These are phyloP conservation scores for Latrodectus hesperus DNA, from an alignment of 2,888 invertebrate genomes.

Conservation along the genomic window DNA sequence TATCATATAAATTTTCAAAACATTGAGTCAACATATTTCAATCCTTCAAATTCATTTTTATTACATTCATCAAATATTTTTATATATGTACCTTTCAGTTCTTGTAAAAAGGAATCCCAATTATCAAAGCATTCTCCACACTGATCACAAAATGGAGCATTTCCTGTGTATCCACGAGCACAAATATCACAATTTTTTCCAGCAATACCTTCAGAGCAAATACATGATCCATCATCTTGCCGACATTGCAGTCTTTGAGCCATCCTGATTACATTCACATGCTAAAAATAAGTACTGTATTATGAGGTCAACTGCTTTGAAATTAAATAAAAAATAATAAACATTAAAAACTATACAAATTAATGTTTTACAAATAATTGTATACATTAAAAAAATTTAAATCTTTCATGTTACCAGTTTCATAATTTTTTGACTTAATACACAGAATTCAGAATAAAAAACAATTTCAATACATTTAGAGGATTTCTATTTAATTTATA, in stretches of 20 bases:
- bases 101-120: conserved; percentile 92
- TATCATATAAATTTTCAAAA: too few relatives aligned
- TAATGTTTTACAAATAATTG: not conserved
- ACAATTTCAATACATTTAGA: not conserved
- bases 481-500: too few relatives aligned
- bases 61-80: too few relatives aligned
- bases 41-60: too few relatives aligned
- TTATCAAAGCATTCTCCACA: conserved; percentile 99
- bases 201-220: conserved; percentile 93
- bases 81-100: conserved; percentile 78
- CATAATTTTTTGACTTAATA: not conserved
- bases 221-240: conserved; percentile 91
- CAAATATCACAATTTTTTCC: conserved; percentile 95
- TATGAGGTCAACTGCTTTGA: not conserved
- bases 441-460: not conserved
- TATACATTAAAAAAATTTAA: not conserved
- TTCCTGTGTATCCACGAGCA: conserved; percentile 92
- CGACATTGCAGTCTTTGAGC: conserved; percentile 93
- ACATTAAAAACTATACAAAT: not conserved
- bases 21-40: too few relatives aligned
- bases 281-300: conserved; percentile 76
- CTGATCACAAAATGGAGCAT: conserved; percentile 90
- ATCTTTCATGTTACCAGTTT: not conserved
- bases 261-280: conserved; percentile 92
- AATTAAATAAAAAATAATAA: not conserved